These are phyloP conservation scores for Pogonocichla stellata DNA, from an alignment of 2,113 vertebrate genomes.

Conservation along the genomic window DNA sequence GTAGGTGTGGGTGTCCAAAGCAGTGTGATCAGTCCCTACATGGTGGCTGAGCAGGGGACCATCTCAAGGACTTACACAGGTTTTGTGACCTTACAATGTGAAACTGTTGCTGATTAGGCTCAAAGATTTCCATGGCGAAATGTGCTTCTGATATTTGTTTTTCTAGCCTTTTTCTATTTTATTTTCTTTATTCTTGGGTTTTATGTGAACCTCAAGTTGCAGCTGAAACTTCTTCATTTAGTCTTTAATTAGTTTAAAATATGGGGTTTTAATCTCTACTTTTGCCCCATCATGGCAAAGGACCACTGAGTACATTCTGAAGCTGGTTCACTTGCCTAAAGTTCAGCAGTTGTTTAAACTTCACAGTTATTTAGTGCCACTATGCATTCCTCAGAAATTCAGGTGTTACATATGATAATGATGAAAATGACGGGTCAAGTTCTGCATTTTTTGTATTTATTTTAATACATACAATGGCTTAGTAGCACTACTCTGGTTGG, in stretches of 20 bases:
- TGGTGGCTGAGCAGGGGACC: neutral
- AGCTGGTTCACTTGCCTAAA: neutral
- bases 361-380: neutral
- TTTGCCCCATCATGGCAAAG: neutral
- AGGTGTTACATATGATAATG: accelerated
- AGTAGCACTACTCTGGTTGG: neutral
- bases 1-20: neutral
- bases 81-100: neutral
- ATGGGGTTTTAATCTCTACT: accelerated
- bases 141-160: neutral
- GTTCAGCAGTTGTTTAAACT: neutral
- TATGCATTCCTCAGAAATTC: neutral
- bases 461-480: neutral
- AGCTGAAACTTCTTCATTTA: neutral
- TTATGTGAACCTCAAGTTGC: neutral
- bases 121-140: neutral
- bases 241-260: neutral
- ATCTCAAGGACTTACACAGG: accelerated
- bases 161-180: neutral
- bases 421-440: neutral
- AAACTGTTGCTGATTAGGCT: neutral
- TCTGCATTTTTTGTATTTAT: neutral
- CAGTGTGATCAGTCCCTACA: accelerated
- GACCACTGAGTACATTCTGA: neutral
- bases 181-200: neutral